Evolutionary conservation across 2,888 invertebrate genomes (phyloP), one percentile per base, ranked within the genome.

Genomic region (Lapara coniferarum): DNA sequence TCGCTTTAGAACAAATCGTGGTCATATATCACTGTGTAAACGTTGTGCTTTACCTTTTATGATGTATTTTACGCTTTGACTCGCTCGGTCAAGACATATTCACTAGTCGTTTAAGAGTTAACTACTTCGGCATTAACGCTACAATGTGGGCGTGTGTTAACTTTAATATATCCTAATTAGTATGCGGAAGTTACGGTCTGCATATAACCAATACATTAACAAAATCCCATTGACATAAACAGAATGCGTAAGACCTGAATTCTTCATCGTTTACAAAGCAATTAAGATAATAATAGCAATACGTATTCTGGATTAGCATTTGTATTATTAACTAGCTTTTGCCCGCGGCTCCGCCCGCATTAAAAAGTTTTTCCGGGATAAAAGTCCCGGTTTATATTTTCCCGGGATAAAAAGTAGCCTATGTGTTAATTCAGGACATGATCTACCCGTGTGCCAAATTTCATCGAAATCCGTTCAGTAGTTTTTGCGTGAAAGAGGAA

Each of bases 1-100:
- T 70, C 72, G 76, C 73, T 78, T 85, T 78, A 80, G 76, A 85
- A 87, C 87, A 89, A 87, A 90, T 87, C 83, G 85, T 78, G 75
- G 78, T 77, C 81, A 84, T 87, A 88, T 76, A 85, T 85, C 83
- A 85, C 82, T 69, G 73, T 75, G 80, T 79, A 78, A 84, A 82
- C 83, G 75, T 75, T 73, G 78, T 76, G 75, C 73, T 81, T 82
- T 79, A 77, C 83, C 81, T 85, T 89, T 88, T 89, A 88, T 88
- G 88, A 87, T 80, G 80, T 79, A 78, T 81, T 85, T 87, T 81
- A 86, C 79, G 79, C 80, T 75, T 77, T 71, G 74, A 70, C 73
- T 73, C 74, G 71, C 71, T 77, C 74, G 55, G 55, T 1, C 74
- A 78, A 78, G 78, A 76, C 77, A 77, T 81, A 83, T 78, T 78